Evolutionary conservation across 2,113 vertebrate species (phyloP), one percentile per base, ranked within the genome.

Genomic region (Panthera tigris): DNA sequence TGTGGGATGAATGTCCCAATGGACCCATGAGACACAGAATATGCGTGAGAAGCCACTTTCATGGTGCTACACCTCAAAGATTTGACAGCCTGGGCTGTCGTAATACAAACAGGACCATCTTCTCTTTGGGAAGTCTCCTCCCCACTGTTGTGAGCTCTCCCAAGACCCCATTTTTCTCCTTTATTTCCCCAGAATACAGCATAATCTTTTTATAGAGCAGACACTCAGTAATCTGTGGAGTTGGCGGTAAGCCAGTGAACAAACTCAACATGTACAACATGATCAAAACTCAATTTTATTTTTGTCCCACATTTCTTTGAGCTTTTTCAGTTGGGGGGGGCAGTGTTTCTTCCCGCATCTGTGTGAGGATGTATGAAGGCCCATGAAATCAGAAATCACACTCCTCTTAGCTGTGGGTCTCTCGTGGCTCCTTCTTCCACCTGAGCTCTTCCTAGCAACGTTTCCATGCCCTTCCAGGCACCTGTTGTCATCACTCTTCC

Each of bases 361-460:
- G 36, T 29, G 11, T 10, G 13, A 48, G 50, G 48, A 31, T 23
- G 4, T 48, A 21, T 0, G 6, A 41, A 79, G 48, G 41, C 41
- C 57, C 41, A 0, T 0, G 1, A 45, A 61, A 31, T 13, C 12
- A 33, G 88, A 33, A 33, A n/a, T 31, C 73, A 0, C 23, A 7
- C 19, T 8, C 50, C 50, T 45, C 78, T 45, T 9, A 27, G 68
- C 9, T 21, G 3, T 4, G 13, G n/a, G 48, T 25, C n/a, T 55
- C 48, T 18, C 36, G 0, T 11, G n/a, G 65, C 65, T 81, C 25
- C 78, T 25, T 33, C 78, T 18, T 33, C n/a, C 0, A 1, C 89
- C 12, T 0, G 3, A 41, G n/a, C n/a, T 12, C 78, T 9, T 6
- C 31, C 65, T 36, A n/a, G 78, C 5, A 1, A 55, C 25, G 76